Evolutionary conservation across 2,797 vertebrate species (phyloP).

Genomic region (Champsocephalus esox): DNA sequence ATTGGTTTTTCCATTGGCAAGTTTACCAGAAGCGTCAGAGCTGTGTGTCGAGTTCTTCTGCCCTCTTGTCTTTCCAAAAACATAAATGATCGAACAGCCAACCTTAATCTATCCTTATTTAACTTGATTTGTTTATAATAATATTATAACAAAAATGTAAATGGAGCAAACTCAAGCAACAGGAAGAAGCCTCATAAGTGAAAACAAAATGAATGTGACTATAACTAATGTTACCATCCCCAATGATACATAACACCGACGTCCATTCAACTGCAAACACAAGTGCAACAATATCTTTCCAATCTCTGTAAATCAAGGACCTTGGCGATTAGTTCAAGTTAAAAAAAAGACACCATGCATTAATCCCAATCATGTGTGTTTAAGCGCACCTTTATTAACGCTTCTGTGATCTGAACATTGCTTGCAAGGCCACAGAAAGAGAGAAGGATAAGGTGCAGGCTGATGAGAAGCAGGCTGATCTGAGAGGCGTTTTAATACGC

Average conservation of each 20-base stretch:
- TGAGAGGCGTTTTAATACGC: conserved; percentile 39
- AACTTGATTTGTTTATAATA: no score
- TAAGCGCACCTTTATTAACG: conserved; percentile 28
- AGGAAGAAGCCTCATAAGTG: background rate
- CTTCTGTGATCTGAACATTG: conserved; percentile 33
- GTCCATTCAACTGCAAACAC: background rate
- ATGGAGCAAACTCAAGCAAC: background rate
- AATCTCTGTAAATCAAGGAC: conserved; percentile 26
- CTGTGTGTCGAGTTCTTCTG: no score
- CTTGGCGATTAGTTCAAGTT: conserved; percentile 16
- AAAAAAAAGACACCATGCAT: conserved; percentile 7
- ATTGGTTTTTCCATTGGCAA: background rate
- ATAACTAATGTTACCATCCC: background rate
- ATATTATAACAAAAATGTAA: no score
- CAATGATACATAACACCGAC: background rate
- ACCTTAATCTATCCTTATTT: no score
- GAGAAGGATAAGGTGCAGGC: conserved; percentile 1
- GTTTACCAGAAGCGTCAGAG: background rate
- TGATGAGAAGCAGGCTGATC: conserved; percentile 47
- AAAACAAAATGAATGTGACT: background rate
- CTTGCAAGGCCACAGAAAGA: conserved; percentile 2
- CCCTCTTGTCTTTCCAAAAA: no score
- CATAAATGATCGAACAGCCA: no score
- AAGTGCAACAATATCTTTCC: conserved; percentile 7
- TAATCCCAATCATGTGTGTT: conserved; percentile 24